phyloP scores from a whole-genome alignment of 2,797 vertebrate genomes.

The Phalanger gymnotis region DNA sequence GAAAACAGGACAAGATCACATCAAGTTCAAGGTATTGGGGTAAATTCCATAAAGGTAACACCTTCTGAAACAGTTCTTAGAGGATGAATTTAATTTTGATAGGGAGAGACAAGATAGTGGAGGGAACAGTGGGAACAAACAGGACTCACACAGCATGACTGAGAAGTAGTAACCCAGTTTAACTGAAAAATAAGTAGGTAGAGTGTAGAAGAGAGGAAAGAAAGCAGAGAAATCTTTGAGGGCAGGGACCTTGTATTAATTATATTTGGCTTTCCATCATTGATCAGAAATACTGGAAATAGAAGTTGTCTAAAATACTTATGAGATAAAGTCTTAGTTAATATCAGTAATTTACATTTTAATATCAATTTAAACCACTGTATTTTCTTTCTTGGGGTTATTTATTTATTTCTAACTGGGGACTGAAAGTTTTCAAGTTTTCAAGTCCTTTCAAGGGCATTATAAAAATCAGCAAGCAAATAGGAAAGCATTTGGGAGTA shows the following conservation, averaged over 20 bases:
- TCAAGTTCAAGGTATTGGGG: not conserved
- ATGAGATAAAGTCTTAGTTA: not conserved
- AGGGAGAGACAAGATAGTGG: not conserved
- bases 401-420: not conserved
- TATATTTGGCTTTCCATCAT: not conserved
- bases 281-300: not conserved
- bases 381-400: not conserved
- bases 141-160: not conserved
- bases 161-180: no score
- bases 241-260: not conserved
- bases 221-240: not conserved
- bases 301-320: not conserved
- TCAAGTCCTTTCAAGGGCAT: not conserved
- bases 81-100: not conserved
- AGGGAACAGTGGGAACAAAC: not conserved
- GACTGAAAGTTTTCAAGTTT: not conserved
- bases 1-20: not conserved
- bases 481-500: no score
- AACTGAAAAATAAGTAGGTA: not conserved
- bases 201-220: not conserved
- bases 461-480: not conserved
- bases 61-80: not conserved
- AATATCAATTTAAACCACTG: not conserved
- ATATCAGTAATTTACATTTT: not conserved
- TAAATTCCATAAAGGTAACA: not conserved